Conservation (phyloP, 2,888 invertebrate genomes). For the Clusia tigrina region DNA sequence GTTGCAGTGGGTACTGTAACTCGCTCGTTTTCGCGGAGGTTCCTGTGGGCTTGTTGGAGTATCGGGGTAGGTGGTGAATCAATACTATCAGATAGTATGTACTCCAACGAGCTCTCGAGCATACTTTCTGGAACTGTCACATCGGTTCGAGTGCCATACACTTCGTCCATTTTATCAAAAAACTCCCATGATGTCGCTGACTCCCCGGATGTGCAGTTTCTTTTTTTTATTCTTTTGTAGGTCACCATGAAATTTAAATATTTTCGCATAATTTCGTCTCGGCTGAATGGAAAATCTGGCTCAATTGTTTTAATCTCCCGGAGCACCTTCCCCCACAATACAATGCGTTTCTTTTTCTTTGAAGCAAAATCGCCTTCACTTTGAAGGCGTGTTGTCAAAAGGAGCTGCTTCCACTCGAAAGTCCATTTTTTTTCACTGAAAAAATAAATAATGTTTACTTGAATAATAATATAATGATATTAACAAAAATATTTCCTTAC, state of each 20-base stretch:
- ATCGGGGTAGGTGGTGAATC: too few relatives aligned
- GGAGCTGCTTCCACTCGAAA: too few relatives aligned
- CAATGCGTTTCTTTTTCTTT: constrained; percentile 14
- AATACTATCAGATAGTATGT: too few relatives aligned
- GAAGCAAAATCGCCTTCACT: too few relatives aligned
- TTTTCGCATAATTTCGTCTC: constrained; percentile 28
- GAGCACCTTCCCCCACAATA: constrained; percentile 21
- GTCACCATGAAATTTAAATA: constrained; percentile 28
- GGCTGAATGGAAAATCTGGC: constrained; percentile 21
- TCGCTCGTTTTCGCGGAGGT: too few relatives aligned
- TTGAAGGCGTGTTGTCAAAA: too few relatives aligned
- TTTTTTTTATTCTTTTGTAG: constrained; percentile 27
- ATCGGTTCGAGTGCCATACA: constrained; percentile 13
- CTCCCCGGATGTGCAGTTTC: constrained; percentile 23
- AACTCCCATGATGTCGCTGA: constrained; percentile 27
- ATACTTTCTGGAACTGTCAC: constrained; percentile 19
- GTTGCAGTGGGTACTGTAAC: too few relatives aligned
- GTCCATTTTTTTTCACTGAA: too few relatives aligned
- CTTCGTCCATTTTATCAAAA: constrained; percentile 24
- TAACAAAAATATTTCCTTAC: too few relatives aligned
- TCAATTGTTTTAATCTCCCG: constrained; percentile 17
- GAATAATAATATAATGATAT: too few relatives aligned
- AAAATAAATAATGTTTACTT: too few relatives aligned
- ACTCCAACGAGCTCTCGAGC: neutral
- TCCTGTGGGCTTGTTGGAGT: too few relatives aligned